phyloP scores from a whole-genome alignment of 2,888 invertebrate species.

The Neocrepidodera transversa region DNA sequence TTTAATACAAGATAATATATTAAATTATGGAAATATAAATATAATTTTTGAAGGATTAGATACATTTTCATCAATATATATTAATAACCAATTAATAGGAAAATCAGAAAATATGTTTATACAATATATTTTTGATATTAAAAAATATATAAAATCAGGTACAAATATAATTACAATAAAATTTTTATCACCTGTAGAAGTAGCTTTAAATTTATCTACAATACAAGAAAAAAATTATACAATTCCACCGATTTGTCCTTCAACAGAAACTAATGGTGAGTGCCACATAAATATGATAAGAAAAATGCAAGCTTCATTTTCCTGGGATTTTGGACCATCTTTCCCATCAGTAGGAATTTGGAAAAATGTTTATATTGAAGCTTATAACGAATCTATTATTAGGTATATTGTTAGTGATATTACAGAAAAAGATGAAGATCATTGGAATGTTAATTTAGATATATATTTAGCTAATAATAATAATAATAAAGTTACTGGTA shows the following conservation, averaged over 20 bases:
- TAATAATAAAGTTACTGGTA: slow-evolving; percentile 39
- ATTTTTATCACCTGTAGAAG: slow-evolving; percentile 56
- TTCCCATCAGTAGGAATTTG: slow-evolving; percentile 94
- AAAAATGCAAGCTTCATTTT: slow-evolving; percentile 93
- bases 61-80: slow-evolving; percentile 74
- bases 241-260: slow-evolving; percentile 81
- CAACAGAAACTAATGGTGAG: slow-evolving; percentile 79
- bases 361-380: slow-evolving; percentile 72
- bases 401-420: slow-evolving; percentile 65
- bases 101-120: slow-evolving; percentile 85
- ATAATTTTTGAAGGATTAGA: slow-evolving; percentile 87
- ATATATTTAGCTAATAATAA: slow-evolving; percentile 56
- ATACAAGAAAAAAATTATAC: slow-evolving; percentile 53
- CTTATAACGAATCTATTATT: slow-evolving; percentile 69
- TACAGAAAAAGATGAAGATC: slow-evolving; percentile 38
- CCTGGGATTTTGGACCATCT: slow-evolving; percentile 98
- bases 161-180: slow-evolving; percentile 40
- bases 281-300: slow-evolving; percentile 91
- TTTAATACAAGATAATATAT: slow-evolving; percentile 52
- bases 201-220: slow-evolving; percentile 44
- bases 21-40: slow-evolving; percentile 58
- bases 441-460: slow-evolving; percentile 61
- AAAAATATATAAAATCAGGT: slow-evolving; percentile 34
- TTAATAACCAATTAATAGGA: slow-evolving; percentile 75
- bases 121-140: slow-evolving; percentile 76